Conservation (phyloP, 2,113 vertebrate species). For the Fukomys damarensis region DNA sequence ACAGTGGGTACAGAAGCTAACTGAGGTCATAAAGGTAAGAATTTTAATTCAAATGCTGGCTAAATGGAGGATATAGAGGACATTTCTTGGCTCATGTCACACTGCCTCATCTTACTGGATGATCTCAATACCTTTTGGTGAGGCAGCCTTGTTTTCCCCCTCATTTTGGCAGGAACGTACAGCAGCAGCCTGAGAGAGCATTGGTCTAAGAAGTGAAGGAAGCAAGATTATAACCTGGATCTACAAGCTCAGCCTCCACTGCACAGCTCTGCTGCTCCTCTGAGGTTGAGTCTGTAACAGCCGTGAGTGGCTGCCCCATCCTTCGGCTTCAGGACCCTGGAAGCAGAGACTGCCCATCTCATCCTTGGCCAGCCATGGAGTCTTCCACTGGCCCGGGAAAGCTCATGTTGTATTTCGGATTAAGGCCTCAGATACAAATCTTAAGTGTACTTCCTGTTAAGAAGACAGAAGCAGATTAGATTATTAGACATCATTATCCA, state of each 20-base stretch:
- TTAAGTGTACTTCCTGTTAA: background rate
- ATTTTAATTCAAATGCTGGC: background rate
- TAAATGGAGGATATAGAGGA: background rate
- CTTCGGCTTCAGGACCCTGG: background rate
- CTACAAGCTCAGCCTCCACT: background rate
- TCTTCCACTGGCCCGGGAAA: background rate
- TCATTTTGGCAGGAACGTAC: background rate
- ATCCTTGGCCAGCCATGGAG: background rate
- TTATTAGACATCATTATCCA: background rate
- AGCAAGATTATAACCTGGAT: background rate
- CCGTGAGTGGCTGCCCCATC: rapidly evolving
- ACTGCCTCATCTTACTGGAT: background rate
- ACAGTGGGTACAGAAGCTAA: background rate
- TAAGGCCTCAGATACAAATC: background rate
- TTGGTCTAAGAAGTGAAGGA: background rate
- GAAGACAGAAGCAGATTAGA: background rate
- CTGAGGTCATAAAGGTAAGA: background rate
- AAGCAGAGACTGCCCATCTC: background rate
- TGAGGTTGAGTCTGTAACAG: background rate
- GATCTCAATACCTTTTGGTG: too few relatives aligned
- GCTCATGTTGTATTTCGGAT: background rate
- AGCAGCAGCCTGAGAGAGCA: background rate
- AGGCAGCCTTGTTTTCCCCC: background rate
- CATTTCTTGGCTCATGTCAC: too few relatives aligned
- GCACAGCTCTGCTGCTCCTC: background rate